Percentiles rank a stretch among this genome's conserved stretches.
phyloP scores from a whole-genome alignment of 2,888 invertebrate genomes.

The Podabrus alpinus region DNA sequence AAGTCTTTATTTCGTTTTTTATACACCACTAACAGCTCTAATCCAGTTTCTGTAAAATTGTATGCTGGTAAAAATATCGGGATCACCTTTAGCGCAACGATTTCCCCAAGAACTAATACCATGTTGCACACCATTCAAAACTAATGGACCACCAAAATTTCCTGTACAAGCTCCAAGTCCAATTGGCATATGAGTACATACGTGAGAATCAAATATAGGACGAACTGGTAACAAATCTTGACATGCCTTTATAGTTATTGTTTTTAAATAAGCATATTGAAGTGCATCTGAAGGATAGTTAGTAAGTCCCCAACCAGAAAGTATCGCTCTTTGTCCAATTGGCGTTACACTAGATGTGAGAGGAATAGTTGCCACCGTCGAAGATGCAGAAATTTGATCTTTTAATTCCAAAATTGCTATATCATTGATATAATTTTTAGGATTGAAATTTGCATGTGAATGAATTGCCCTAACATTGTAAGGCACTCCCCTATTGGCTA shows the following conservation, averaged over 20 bases:
- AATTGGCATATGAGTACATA: slow-evolving; percentile 62
- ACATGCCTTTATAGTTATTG: slow-evolving; percentile 59
- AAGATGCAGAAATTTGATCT: neutral
- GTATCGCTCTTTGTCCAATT: slow-evolving; percentile 1
- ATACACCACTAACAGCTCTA: neutral
- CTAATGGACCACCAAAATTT: slow-evolving; percentile 61
- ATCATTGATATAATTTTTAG: no score
- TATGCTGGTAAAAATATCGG: slow-evolving; percentile 60
- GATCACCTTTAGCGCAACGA: slow-evolving; percentile 59
- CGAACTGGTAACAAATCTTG: slow-evolving; percentile 33
- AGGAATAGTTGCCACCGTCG: neutral
- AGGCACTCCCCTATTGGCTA: slow-evolving; percentile 53
- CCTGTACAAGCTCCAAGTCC: slow-evolving; percentile 65
- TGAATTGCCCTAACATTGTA: slow-evolving; percentile 52
- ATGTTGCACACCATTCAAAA: slow-evolving; percentile 51
- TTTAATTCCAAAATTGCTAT: slow-evolving; percentile 29
- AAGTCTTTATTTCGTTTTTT: neutral
- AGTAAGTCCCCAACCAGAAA: slow-evolving; percentile 36
- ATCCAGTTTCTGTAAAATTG: slow-evolving; percentile 57
- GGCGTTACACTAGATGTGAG: neutral
- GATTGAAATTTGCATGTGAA: slow-evolving; percentile 56
- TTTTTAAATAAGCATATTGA: slow-evolving; percentile 59
- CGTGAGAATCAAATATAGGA: slow-evolving; percentile 58
- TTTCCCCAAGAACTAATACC: slow-evolving; percentile 62
- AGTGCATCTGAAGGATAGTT: slow-evolving; percentile 59